These are phyloP conservation scores for Scaptomyza hsui DNA, from an alignment of 1,140 invertebrate species.

Conservation along the genomic window DNA sequence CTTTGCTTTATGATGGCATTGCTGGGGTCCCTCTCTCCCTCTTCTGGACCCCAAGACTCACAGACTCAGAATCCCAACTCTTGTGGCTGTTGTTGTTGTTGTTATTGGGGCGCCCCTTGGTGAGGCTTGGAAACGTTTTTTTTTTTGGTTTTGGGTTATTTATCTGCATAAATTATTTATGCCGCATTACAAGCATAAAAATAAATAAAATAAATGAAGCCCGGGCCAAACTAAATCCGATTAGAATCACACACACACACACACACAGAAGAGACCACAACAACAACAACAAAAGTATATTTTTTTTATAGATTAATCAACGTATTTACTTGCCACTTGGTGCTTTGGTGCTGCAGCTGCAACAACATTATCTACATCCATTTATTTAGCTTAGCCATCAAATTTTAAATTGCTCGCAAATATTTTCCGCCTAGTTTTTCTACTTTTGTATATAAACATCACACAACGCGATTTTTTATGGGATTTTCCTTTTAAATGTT, in stretches of 20 bases:
- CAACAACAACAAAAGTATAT: constrained; percentile 55
- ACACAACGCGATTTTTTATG: constrained; percentile 46
- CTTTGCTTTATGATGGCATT: constrained; percentile 71
- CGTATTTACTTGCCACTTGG: constrained; percentile 60
- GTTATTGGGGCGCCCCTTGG: constrained; percentile 45
- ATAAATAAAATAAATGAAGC: constrained; percentile 82
- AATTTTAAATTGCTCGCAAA: constrained; percentile 45
- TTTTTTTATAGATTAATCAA: constrained; percentile 78
- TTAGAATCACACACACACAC: constrained; percentile 57
- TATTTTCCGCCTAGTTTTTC: constrained; percentile 51
- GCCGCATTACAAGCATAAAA: constrained; percentile 80
- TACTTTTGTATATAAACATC: constrained; percentile 58
- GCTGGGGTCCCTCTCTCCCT: constrained; percentile 24
- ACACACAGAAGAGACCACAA: constrained; percentile 50
- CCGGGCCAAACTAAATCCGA: constrained; percentile 72
- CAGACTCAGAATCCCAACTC: constrained; percentile 9
- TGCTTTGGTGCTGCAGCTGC: constrained; percentile 47
- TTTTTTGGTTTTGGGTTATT: constrained; percentile 70
- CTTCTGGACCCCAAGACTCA: background rate
- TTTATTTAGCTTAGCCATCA: constrained; percentile 72
- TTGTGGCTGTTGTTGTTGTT: background rate
- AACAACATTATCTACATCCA: constrained; percentile 32
- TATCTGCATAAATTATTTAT: constrained; percentile 83
- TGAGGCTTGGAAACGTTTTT: background rate
- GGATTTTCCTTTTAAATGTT: constrained; percentile 57